Conservation (phyloP, 2,888 invertebrate species). For the Eristalinus sepulchralis region DNA sequence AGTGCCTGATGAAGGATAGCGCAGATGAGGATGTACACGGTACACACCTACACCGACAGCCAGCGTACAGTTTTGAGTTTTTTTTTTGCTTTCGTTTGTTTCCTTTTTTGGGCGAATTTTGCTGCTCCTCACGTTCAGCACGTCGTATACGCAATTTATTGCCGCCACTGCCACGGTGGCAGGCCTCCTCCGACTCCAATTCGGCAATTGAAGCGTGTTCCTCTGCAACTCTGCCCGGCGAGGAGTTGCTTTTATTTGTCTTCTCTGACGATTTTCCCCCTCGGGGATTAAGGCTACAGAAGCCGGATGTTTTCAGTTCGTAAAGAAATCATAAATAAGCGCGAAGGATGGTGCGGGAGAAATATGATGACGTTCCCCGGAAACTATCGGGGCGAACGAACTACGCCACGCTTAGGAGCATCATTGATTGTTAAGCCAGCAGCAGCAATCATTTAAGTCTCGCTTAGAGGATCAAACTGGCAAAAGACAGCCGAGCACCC, state of each 20-base stretch:
- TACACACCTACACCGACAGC: not conserved
- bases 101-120: not conserved
- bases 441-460: not conserved
- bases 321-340: conserved; percentile 52
- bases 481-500: not conserved
- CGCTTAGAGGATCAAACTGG: not conserved
- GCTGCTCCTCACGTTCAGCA: conserved; percentile 48
- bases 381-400: not conserved
- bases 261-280: conserved; percentile 27
- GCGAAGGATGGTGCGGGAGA: not conserved
- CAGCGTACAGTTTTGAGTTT: conserved; percentile 36
- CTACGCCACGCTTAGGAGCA: not conserved
- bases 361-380: not conserved
- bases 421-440: not conserved
- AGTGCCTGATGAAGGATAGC: conserved; percentile 54
- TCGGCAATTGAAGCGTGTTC: conserved; percentile 52
- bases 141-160: conserved; percentile 63
- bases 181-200: conserved; percentile 4
- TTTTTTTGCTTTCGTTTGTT: conserved; percentile 1
- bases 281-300: conserved; percentile 30
- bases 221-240: conserved; percentile 47
- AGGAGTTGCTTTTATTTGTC: conserved; percentile 22
- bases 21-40: conserved; percentile 16
- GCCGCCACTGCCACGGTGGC: conserved; percentile 6
- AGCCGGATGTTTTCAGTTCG: conserved; percentile 7